Conservation (phyloP, 2,888 invertebrate genomes). For the Oscheius sp. region DNA sequence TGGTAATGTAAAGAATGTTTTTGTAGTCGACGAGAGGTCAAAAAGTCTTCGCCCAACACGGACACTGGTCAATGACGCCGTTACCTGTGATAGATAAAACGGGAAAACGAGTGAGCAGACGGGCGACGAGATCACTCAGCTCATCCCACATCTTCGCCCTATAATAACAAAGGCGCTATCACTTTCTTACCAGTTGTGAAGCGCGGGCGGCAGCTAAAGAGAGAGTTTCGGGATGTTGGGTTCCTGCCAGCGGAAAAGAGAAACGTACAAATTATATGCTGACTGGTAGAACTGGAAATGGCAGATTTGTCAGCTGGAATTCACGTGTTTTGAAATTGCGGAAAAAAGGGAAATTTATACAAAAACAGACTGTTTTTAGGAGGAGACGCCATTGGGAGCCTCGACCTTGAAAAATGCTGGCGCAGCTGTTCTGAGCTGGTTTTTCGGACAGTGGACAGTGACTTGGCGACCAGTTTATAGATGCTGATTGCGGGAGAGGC, state of each 20-base stretch:
- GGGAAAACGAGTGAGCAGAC: slow-evolving; percentile 44
- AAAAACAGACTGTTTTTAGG: neutral
- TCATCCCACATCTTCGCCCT: slow-evolving; percentile 39
- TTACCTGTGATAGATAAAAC: slow-evolving; percentile 41
- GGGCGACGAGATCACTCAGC: slow-evolving; percentile 47
- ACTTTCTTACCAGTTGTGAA: too few species aligned
- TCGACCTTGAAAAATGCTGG: slow-evolving; percentile 6
- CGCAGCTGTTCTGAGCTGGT: slow-evolving; percentile 24
- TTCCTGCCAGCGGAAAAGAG: too few species aligned
- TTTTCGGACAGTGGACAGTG: neutral
- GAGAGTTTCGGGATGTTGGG: too few species aligned
- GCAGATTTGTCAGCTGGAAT: too few species aligned
- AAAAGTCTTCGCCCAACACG: too few species aligned
- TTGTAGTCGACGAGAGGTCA: too few species aligned
- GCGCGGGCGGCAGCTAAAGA: too few species aligned
- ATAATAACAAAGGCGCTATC: neutral
- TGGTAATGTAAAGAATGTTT: too few species aligned
- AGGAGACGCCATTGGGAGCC: neutral
- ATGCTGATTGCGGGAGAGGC: neutral
- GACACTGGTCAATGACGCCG: too few species aligned
- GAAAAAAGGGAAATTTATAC: neutral
- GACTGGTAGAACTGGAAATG: neutral
- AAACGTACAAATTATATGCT: neutral
- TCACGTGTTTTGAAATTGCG: neutral
- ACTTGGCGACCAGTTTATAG: neutral